Evolutionary conservation across 2,888 invertebrate species (phyloP).

Genomic region (Eristalinus sepulchralis): DNA sequence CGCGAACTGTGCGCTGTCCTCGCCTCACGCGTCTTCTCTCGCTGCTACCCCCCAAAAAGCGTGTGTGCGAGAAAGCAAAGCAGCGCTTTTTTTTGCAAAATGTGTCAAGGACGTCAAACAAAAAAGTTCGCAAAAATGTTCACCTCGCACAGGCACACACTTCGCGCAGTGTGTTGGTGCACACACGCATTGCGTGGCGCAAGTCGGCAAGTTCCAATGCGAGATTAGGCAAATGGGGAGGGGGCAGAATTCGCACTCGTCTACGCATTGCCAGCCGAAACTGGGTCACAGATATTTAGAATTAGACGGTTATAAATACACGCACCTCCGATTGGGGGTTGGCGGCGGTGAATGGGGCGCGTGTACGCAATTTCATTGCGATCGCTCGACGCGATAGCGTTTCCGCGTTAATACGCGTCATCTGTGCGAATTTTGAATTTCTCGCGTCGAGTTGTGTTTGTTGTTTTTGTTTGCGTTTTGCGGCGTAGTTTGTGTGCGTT

Average conservation of each 20-base stretch:
- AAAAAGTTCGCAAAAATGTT: conserved; percentile 43
- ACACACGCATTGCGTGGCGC: conserved; percentile 63
- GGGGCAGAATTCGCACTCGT: not conserved
- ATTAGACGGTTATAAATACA: conserved; percentile 32
- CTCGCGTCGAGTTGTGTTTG: not conserved
- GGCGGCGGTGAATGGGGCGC: not conserved
- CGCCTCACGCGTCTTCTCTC: not conserved
- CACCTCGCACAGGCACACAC: not conserved
- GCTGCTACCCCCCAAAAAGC: not conserved
- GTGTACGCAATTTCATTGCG: conserved; percentile 36
- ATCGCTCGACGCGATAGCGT: conserved; percentile 7
- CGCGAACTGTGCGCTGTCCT: conserved; percentile 16
- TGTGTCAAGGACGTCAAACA: conserved; percentile 62
- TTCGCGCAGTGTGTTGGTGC: conserved; percentile 20
- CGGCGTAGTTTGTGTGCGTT: not conserved
- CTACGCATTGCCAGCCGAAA: conserved; percentile 46
- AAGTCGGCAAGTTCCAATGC: conserved; percentile 2
- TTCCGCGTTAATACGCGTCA: conserved; percentile 52
- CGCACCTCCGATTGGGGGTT: not conserved
- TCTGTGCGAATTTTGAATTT: conserved; percentile 26
- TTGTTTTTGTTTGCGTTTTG: not conserved
- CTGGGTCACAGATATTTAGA: conserved; percentile 63
- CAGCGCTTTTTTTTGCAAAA: conserved; percentile 32
- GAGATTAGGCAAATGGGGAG: conserved; percentile 38
- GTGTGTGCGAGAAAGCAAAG: conserved; percentile 11